Conservation (phyloP, 1,140 invertebrate genomes). For the Leptinotarsa defecta region DNA sequence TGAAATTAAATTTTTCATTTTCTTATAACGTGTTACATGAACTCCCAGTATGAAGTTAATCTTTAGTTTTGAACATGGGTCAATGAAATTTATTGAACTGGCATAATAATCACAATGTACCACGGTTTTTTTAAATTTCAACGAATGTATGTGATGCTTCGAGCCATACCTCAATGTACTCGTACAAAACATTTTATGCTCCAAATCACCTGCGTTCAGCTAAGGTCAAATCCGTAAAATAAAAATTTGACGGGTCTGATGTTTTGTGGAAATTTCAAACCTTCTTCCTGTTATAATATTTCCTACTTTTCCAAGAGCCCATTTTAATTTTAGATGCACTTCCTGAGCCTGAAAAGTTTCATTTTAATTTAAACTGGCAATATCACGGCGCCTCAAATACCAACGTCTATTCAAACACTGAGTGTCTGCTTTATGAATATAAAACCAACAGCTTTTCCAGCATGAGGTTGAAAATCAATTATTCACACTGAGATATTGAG, state of each 20-base stretch:
- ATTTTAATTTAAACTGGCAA: not conserved
- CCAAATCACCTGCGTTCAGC: not conserved
- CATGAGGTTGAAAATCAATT: not conserved
- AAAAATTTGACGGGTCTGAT: not conserved
- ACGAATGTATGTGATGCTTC: too few relatives aligned
- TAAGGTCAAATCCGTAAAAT: not conserved
- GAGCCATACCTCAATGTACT: too few relatives aligned
- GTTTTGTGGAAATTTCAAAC: not conserved
- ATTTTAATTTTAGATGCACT: not conserved
- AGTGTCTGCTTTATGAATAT: slow-evolving; percentile 1
- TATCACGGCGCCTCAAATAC: not conserved
- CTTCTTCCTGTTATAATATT: not conserved
- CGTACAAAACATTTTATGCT: too few relatives aligned
- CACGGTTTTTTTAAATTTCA: too few relatives aligned
- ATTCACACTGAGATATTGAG: not conserved
- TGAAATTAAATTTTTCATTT: too few relatives aligned
- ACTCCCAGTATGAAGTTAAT: too few relatives aligned
- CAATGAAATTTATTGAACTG: too few relatives aligned
- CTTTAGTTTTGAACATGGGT: too few relatives aligned
- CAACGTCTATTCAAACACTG: slow-evolving; percentile 1
- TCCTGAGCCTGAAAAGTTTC: not conserved
- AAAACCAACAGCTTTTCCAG: not conserved
- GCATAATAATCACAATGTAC: too few relatives aligned
- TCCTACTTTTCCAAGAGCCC: not conserved
- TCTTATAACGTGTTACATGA: too few relatives aligned